Conservation (phyloP, 2,888 invertebrate species). For the Apamea crenata region DNA sequence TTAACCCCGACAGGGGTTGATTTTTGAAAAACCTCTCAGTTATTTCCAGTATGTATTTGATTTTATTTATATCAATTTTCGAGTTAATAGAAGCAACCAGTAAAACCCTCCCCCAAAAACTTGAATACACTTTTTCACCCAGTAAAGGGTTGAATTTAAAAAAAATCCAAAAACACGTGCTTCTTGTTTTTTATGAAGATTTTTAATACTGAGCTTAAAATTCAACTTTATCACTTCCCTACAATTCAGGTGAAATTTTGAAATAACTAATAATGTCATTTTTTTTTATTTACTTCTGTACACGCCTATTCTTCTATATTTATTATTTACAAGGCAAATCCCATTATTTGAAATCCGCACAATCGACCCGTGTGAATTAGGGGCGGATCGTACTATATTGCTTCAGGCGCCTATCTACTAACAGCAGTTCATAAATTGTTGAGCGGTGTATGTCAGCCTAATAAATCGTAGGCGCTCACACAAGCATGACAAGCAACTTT, state of each 20-base stretch:
- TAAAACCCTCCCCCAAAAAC: neutral
- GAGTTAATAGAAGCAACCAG: neutral
- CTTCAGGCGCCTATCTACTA: constrained; percentile 3
- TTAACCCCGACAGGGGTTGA: neutral
- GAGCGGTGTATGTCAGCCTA: neutral
- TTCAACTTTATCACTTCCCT: neutral
- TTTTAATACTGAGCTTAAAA: neutral
- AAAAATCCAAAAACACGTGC: neutral
- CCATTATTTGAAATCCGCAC: too few species aligned
- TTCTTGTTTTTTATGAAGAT: neutral
- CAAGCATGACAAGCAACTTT: neutral
- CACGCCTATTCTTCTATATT: too few species aligned
- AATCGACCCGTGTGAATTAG: neutral
- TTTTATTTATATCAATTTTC: neutral
- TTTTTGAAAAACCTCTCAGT: neutral
- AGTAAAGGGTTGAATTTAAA: neutral
- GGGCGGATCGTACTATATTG: neutral
- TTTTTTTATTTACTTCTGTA: neutral
- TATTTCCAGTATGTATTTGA: neutral
- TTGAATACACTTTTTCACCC: neutral
- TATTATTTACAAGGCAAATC: neutral
- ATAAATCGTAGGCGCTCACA: constrained; percentile 15
- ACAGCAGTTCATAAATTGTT: neutral
- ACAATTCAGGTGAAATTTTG: neutral
- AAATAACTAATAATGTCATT: neutral